Conservation (phyloP, 2,113 vertebrate genomes). For the Acrocephalus arundinaceus region DNA sequence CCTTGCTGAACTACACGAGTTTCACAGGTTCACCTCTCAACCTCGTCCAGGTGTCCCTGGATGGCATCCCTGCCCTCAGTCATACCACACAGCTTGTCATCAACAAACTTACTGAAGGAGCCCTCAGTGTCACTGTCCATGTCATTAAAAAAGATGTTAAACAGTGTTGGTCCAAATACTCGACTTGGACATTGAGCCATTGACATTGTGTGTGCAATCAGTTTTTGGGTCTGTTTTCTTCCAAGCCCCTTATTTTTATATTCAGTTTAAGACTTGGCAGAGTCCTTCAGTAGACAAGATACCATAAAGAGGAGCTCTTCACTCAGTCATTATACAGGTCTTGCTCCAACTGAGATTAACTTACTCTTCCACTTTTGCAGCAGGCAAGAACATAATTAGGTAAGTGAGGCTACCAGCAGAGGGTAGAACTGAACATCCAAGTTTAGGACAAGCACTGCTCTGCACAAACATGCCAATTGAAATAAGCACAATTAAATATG, state of each 20-base stretch:
- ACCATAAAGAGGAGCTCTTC: background rate
- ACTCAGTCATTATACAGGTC: background rate
- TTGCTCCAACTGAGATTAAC: background rate
- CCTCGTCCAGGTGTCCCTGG: background rate
- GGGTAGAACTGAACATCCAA: background rate
- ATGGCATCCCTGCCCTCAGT: background rate
- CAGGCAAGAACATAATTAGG: background rate
- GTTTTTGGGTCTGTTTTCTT: background rate
- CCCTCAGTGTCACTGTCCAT: background rate
- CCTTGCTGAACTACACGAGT: fast-evolving
- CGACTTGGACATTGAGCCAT: background rate
- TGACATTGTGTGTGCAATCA: background rate
- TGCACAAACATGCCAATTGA: background rate
- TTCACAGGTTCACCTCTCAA: background rate
- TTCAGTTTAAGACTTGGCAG: background rate
- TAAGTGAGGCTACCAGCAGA: background rate
- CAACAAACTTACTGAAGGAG: background rate
- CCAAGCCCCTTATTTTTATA: background rate
- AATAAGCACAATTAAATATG: background rate
- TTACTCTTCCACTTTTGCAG: background rate
- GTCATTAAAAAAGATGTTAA: background rate
- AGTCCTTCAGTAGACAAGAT: background rate
- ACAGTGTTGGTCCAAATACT: background rate
- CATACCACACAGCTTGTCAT: background rate
- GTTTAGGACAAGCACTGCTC: background rate